These are phyloP conservation scores for Agrochola litura DNA, from an alignment of 2,888 invertebrate species.

Conservation along the genomic window DNA sequence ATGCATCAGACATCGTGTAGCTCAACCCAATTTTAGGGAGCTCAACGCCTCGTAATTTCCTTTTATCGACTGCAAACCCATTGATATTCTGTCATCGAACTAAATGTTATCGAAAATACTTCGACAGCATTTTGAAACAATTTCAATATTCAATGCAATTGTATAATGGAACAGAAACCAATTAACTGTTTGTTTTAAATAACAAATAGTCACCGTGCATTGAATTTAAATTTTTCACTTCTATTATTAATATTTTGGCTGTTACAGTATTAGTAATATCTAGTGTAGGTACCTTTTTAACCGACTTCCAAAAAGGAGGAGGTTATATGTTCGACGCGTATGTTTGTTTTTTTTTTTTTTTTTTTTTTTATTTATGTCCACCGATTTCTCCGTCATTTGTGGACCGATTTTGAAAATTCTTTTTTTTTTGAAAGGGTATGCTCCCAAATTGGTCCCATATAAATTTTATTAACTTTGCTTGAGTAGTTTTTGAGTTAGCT, in stretches of 20 bases:
- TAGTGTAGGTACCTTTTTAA: background rate
- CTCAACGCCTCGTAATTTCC: constrained; percentile 1
- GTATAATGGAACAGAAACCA: constrained; percentile 21
- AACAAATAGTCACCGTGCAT: constrained; percentile 24
- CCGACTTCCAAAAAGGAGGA: no score
- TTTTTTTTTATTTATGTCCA: no score
- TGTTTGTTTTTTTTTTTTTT: no score
- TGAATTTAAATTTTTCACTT: constrained; percentile 14
- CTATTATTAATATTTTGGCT: background rate
- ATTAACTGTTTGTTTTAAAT: constrained; percentile 46
- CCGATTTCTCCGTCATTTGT: no score
- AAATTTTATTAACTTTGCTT: no score
- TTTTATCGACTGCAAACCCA: constrained; percentile 32
- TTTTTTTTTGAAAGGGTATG: no score
- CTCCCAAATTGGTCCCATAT: no score
- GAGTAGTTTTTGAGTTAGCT: no score
- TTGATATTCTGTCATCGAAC: constrained; percentile 32
- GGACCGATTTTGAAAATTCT: no score
- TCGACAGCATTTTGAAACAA: constrained; percentile 21
- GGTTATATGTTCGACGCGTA: no score
- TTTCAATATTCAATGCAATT: constrained; percentile 23
- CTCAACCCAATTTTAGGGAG: constrained; percentile 1
- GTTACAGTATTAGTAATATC: background rate
- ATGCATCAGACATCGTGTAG: constrained; percentile 17
- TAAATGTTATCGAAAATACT: constrained; percentile 24